These are phyloP conservation scores for Cladorhizidae sp. DNA, from an alignment of 37 sponge, comb jelly and placozoan species.

Conservation along the genomic window DNA sequence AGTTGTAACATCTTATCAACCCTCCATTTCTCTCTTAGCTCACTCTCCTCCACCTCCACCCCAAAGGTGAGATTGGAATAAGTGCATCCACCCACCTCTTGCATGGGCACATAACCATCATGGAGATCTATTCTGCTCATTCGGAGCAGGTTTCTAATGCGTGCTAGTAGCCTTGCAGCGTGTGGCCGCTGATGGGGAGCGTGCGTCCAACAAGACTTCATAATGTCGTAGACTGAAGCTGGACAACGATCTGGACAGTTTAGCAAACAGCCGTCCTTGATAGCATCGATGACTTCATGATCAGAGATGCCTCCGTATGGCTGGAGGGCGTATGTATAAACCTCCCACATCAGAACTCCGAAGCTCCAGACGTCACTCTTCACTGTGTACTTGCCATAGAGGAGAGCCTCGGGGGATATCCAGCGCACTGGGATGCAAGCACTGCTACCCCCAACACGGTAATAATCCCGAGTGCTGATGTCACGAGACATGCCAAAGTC, in stretches of 20 bases:
- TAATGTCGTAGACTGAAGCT: conserved; percentile 42
- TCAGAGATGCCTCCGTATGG: conserved; percentile 54
- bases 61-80: conserved; percentile 31
- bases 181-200: conserved; percentile 21
- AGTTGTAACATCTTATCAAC: background rate
- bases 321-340: conserved; percentile 46
- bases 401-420: conserved; percentile 71
- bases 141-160: background rate
- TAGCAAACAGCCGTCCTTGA: conserved; percentile 24
- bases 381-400: conserved; percentile 62
- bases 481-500: conserved; percentile 72
- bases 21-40: conserved; percentile 8
- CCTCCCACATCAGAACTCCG: conserved; percentile 68
- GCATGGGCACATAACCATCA: background rate
- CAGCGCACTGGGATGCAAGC: conserved; percentile 57
- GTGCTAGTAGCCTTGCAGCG: background rate
- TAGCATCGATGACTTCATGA: conserved; percentile 54
- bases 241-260: conserved; percentile 51
- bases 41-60: background rate
- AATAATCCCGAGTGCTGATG: conserved; percentile 32
- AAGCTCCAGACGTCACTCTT: conserved; percentile 74
- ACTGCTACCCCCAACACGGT: conserved; percentile 40
- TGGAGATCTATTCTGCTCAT: background rate
- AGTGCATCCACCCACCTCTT: background rate
- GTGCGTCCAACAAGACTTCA: conserved; percentile 53